Evolutionary conservation across 2,888 invertebrate species (phyloP).

Genomic region (Limnephilus auricula): DNA sequence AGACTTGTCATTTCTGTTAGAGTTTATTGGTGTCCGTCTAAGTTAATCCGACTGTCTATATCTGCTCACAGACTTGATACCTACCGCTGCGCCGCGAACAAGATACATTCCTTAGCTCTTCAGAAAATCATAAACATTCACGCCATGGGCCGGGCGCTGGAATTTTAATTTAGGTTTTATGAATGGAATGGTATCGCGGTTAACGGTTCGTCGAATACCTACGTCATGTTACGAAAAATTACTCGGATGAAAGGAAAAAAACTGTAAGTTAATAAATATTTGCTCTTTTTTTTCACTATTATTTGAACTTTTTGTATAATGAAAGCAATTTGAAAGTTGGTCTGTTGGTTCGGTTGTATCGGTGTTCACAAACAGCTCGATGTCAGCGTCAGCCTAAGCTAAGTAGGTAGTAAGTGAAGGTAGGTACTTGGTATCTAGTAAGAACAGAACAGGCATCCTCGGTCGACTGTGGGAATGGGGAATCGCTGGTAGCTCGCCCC

Average conservation of each 20-base stretch:
- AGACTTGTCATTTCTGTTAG: neutral
- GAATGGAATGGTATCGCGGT: neutral
- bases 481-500: neutral
- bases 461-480: conserved; percentile 44
- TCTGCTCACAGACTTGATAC: neutral
- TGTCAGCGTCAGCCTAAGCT: neutral
- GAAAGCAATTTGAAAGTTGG: conserved; percentile 17
- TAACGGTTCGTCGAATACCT: neutral
- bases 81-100: neutral
- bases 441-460: neutral
- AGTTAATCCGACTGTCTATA: neutral
- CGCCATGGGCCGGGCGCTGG: neutral
- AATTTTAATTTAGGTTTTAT: neutral
- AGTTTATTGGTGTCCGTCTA: neutral
- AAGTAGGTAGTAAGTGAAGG: neutral
- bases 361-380: neutral
- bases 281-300: neutral
- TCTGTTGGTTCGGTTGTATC: neutral
- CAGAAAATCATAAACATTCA: neutral
- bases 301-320: neutral
- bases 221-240: conserved; percentile 2
- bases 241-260: neutral
- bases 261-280: neutral
- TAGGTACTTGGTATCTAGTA: neutral
- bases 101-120: neutral